A percentile compares a stretch with the other conserved stretches of the same genome.
Evolutionary conservation across 1,140 invertebrate genomes (phyloP).

Genomic region (Nebria ingens): DNA sequence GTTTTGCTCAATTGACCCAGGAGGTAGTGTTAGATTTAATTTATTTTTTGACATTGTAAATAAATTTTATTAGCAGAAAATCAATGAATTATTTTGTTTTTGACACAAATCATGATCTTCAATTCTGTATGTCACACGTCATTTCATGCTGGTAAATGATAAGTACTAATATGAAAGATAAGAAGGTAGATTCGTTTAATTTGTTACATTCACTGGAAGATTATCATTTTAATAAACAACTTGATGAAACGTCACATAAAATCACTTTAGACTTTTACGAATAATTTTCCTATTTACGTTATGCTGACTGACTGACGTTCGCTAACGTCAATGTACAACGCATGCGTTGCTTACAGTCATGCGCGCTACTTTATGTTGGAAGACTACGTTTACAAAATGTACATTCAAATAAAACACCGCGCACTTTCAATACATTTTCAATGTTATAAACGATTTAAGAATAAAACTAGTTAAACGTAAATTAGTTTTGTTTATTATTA

Average conservation of each 20-base stretch:
- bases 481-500: no score
- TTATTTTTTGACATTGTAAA: conserved; percentile 81
- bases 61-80: conserved; percentile 4
- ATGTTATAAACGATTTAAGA: no score
- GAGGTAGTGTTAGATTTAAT: conserved; percentile 81
- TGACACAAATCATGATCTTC: neutral
- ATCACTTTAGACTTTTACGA: no score
- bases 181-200: neutral
- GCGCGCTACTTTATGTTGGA: no score
- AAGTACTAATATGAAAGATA: neutral
- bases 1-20: conserved; percentile 69
- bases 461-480: no score
- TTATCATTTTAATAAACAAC: neutral
- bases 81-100: neutral
- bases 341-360: no score
- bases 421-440: no score
- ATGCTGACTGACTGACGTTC: no score
- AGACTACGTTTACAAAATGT: no score
- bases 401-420: no score
- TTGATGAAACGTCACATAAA: neutral
- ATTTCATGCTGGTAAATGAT: neutral
- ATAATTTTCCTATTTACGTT: no score
- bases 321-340: no score
- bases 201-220: neutral
- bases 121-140: neutral